Percentiles rank a stretch among this genome's conserved stretches.
These are phyloP conservation scores for Oxyura jamaicensis DNA, from an alignment of 2,113 vertebrate genomes.

Conservation along the genomic window DNA sequence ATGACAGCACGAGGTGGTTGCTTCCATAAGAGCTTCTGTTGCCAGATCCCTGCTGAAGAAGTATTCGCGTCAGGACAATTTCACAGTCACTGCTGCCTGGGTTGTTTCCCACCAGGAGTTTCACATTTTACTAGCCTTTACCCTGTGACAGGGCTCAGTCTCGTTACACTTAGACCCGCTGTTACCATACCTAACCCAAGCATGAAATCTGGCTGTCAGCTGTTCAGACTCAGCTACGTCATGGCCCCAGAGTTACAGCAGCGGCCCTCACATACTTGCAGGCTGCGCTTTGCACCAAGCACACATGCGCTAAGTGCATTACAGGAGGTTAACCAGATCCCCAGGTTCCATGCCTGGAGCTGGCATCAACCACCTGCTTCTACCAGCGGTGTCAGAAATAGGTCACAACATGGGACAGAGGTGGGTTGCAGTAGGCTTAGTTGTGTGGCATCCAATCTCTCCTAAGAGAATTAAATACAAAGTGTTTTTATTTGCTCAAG, in stretches of 20 bases:
- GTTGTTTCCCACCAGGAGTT: not conserved
- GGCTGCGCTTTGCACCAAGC: too few species aligned
- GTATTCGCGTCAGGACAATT: not conserved
- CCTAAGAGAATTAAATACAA: not conserved
- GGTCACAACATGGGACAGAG: not conserved
- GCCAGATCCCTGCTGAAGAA: not conserved
- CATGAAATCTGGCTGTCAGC: not conserved
- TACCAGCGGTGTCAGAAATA: accelerated
- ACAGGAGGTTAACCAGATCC: not conserved
- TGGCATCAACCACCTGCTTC: not conserved
- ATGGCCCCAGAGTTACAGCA: not conserved
- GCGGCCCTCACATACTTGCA: too few species aligned
- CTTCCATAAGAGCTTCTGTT: not conserved
- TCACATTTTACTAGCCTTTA: not conserved
- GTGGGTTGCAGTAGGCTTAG: not conserved
- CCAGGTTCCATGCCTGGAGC: not conserved
- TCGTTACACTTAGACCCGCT: not conserved
- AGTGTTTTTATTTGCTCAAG: not conserved
- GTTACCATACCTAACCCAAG: not conserved
- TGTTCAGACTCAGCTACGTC: not conserved
- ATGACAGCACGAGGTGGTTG: not conserved
- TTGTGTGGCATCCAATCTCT: accelerated
- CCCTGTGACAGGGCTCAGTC: not conserved
- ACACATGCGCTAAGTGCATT: too few species aligned
- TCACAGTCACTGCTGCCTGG: not conserved